These are phyloP conservation scores for Petrophora chlorosata DNA, from an alignment of 2,888 invertebrate genomes.

Conservation along the genomic window DNA sequence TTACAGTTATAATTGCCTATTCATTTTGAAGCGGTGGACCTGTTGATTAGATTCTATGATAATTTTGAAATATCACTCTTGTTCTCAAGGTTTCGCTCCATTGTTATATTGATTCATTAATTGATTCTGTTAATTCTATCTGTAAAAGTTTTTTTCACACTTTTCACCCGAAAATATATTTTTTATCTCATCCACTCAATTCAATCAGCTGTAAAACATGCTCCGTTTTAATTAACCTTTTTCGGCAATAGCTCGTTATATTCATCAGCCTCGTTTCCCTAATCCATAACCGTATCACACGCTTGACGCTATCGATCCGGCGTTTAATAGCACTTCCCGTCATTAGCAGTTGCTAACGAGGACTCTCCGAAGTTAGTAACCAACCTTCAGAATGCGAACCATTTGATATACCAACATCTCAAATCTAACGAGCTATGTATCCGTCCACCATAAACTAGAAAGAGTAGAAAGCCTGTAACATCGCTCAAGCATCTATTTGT, in stretches of 20 bases:
- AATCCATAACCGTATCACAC: neutral
- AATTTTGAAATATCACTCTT: no score
- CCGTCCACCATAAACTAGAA: conserved; percentile 30
- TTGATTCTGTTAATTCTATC: no score
- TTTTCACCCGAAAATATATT: no score
- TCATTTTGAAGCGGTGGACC: no score
- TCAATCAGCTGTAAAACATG: no score
- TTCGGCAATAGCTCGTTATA: neutral
- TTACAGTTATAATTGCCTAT: no score
- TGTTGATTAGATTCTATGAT: no score
- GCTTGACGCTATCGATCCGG: conserved; percentile 6
- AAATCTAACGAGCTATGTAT: conserved; percentile 1
- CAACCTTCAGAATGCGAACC: neutral
- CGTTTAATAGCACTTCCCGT: conserved; percentile 15
- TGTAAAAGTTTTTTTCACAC: no score
- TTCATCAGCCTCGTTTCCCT: neutral
- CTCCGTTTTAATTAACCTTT: neutral
- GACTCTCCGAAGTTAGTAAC: neutral
- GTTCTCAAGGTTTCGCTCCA: no score
- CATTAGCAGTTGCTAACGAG: conserved; percentile 36
- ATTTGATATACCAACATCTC: conserved; percentile 10
- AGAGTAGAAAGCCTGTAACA: conserved; percentile 33
- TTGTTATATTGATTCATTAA: no score
- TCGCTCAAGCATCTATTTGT: conserved; percentile 22
- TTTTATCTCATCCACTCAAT: no score